A percentile compares a stretch with the other conserved stretches of the same genome.
phyloP scores from a whole-genome alignment of 1,140 invertebrate genomes.

The Lepidurus apus region DNA sequence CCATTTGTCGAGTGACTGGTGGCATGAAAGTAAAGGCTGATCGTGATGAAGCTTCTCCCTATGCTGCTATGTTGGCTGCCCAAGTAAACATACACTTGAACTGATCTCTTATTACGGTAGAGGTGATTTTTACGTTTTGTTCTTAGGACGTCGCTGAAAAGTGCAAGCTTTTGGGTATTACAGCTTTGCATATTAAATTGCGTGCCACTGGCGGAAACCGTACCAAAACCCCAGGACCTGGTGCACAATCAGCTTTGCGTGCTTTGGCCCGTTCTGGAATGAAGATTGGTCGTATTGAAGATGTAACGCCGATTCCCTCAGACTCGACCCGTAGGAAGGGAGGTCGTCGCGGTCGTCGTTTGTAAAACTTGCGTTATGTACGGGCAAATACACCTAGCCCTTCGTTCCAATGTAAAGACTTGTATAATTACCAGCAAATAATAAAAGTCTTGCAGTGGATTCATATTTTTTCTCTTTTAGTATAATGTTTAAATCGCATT shows the following conservation, averaged over 20 bases:
- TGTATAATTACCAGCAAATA: constrained; percentile 5
- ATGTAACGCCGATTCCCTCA: constrained; percentile 98
- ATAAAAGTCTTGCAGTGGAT: constrained; percentile 13
- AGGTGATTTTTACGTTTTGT: constrained; percentile 13
- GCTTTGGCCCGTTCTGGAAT: constrained; percentile 97
- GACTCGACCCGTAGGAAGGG: constrained; percentile 99
- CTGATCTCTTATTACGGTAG: neutral
- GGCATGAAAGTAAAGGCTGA: constrained; percentile 99
- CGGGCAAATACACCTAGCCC: constrained; percentile 16
- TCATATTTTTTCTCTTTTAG: neutral
- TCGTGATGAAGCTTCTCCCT: constrained; percentile 98
- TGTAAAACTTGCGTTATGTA: constrained; percentile 59
- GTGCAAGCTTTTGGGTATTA: constrained; percentile 94
- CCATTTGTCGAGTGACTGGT: constrained; percentile 95
- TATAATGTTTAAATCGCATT: neutral
- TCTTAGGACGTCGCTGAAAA: constrained; percentile 95
- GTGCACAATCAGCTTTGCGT: constrained; percentile 94
- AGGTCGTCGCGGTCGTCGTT: constrained; percentile 94
- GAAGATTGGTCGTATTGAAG: constrained; percentile 99
- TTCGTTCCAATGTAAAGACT: neutral
- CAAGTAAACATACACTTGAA: constrained; percentile 58
- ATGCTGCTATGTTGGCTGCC: constrained; percentile 99
- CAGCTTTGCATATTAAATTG: constrained; percentile 95
- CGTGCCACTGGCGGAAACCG: constrained; percentile 97
- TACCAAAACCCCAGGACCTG: constrained; percentile 96